phyloP scores from a whole-genome alignment of 2,113 vertebrate species.

The Saguinus imperator region DNA sequence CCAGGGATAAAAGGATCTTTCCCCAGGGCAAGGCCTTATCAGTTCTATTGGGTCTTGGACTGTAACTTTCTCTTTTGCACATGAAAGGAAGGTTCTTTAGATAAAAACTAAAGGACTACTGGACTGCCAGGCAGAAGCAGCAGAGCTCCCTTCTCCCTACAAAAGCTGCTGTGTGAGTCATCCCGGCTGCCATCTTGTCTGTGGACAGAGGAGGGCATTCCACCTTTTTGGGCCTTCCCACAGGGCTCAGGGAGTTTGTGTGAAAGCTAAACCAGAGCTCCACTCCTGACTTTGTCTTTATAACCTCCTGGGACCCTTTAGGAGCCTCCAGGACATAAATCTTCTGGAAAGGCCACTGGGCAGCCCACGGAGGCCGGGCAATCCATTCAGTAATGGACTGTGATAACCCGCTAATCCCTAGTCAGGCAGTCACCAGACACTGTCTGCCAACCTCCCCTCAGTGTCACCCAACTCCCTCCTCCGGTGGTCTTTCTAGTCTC shows the following conservation, averaged over 20 bases:
- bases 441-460: background rate
- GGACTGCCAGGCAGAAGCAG: background rate
- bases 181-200: background rate
- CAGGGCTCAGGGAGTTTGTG: conserved; percentile 3
- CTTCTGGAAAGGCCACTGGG: background rate
- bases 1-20: background rate
- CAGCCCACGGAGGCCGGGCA: conserved; percentile 34
- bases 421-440: background rate
- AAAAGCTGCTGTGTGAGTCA: background rate
- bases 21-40: background rate
- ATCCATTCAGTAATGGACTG: conserved; percentile 22
- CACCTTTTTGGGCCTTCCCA: conserved; percentile 14
- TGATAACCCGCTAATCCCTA: conserved; percentile 47
- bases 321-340: conserved; percentile 49
- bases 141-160: background rate
- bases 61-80: conserved; percentile 36
- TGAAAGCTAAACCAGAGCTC: conserved; percentile 35
- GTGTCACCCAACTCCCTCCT: background rate
- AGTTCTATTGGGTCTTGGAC: background rate
- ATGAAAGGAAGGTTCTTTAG: conserved; percentile 49
- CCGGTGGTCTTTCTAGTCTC: background rate
- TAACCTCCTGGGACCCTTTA: conserved; percentile 56
- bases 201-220: background rate
- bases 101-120: conserved; percentile 40
- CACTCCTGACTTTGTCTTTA: conserved; percentile 33